Evolutionary conservation across 1,140 invertebrate genomes (phyloP).

Genomic region (Zaprionus lachaisei): DNA sequence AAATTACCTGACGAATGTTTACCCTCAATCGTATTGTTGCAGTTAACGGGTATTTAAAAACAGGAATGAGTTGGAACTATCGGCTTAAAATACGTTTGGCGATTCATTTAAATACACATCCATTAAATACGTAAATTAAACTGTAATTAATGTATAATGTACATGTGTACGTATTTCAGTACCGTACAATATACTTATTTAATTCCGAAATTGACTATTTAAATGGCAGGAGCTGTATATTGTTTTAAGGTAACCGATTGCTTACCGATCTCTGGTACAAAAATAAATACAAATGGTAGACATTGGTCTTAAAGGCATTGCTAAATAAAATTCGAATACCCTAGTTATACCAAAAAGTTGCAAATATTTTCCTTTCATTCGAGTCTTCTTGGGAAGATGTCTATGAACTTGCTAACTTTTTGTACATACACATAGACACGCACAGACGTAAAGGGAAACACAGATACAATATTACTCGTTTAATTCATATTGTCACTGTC

Average conservation of each 20-base stretch:
- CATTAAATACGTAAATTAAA: no score
- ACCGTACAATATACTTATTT: no score
- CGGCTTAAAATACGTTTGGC: no score
- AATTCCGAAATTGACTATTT: no score
- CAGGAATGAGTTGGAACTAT: background rate
- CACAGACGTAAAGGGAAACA: background rate
- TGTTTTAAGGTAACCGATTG: no score
- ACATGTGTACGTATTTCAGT: no score
- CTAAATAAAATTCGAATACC: background rate
- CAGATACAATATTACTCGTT: background rate
- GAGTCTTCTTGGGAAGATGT: background rate
- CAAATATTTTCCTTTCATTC: background rate
- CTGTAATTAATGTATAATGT: no score
- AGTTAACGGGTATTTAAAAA: background rate
- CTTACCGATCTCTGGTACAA: no score
- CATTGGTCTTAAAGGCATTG: no score
- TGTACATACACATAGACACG: background rate
- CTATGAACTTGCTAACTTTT: background rate
- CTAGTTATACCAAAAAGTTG: background rate
- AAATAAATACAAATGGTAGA: no score
- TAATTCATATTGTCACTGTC: constrained; percentile 2
- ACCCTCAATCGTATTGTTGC: background rate
- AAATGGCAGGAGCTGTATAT: no score
- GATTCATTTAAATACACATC: no score
- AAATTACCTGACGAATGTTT: background rate